Evolutionary conservation across 2,888 invertebrate species (phyloP).

Genomic region (Dexiosoma caninum): DNA sequence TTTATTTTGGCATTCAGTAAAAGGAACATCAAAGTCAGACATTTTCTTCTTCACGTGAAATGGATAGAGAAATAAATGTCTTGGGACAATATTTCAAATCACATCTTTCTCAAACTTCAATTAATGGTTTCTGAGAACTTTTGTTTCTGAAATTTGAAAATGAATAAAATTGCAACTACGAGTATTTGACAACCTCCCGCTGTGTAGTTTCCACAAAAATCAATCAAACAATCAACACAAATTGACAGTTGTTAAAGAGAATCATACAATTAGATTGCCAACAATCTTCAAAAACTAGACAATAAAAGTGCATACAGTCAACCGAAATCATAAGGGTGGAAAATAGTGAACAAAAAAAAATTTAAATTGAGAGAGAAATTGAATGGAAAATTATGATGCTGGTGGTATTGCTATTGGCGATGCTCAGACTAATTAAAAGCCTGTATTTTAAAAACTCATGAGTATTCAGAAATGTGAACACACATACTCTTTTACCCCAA

Average conservation of each 20-base stretch:
- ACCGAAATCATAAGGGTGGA: conserved; percentile 34
- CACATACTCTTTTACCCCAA: conserved; percentile 8
- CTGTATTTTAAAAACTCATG: conserved; percentile 18
- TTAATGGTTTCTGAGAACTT: background rate
- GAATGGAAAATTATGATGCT: conserved; percentile 23
- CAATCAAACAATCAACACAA: conserved; percentile 56
- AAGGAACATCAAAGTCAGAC: too few species aligned
- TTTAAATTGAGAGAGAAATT: conserved; percentile 23
- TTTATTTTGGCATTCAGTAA: too few species aligned
- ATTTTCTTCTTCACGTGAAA: too few species aligned
- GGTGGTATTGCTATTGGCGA: conserved; percentile 11
- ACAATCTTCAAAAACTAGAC: conserved; percentile 6
- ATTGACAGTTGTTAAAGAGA: conserved; percentile 50
- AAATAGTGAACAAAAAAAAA: background rate
- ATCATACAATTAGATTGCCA: conserved; percentile 44
- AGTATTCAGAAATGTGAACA: background rate
- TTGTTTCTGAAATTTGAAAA: background rate
- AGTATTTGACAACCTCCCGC: background rate
- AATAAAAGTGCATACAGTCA: conserved; percentile 5
- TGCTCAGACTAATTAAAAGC: conserved; percentile 47
- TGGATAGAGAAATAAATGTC: too few species aligned
- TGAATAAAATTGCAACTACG: background rate
- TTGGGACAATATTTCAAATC: too few species aligned
- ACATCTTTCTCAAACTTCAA: background rate
- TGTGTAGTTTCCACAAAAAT: conserved; percentile 47